Evolutionary conservation across 1,140 invertebrate genomes (phyloP).

Genomic region (Mylabris phalerata): DNA sequence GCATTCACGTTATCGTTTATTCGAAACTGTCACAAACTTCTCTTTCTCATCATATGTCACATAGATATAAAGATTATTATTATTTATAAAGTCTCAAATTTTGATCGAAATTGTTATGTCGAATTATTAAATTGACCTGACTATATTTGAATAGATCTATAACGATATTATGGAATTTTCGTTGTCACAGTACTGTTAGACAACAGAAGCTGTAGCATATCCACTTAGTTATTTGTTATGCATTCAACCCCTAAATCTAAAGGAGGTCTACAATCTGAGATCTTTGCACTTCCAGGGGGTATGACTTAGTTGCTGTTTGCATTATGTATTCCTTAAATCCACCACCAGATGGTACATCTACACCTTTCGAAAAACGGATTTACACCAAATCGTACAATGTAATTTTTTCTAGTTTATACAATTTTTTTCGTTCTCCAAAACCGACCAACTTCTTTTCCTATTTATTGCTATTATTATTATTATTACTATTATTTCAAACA

Average conservation of each 20-base stretch:
- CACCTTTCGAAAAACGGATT: conserved; percentile 36
- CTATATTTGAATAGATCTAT: too few relatives aligned
- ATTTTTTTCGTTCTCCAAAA: too few relatives aligned
- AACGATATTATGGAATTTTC: neutral
- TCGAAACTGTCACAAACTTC: conserved; percentile 14
- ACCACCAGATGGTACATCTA: conserved; percentile 32
- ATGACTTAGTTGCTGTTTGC: conserved; percentile 32
- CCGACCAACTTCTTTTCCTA: too few relatives aligned
- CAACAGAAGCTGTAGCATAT: conserved; percentile 18
- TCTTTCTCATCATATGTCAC: conserved; percentile 10
- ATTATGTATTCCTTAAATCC: conserved; percentile 38
- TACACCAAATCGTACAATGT: conserved; percentile 18
- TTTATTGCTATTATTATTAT: too few relatives aligned
- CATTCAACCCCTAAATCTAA: conserved; percentile 30
- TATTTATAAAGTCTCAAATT: too few relatives aligned
- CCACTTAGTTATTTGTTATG: conserved; percentile 39
- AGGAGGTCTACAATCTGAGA: conserved; percentile 26
- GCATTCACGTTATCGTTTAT: conserved; percentile 17
- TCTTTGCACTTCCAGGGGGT: conserved; percentile 32
- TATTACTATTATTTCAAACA: too few relatives aligned
- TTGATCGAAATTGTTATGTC: too few relatives aligned
- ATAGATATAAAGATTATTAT: neutral
- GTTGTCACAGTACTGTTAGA: conserved; percentile 2
- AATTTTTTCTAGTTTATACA: too few relatives aligned
- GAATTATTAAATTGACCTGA: too few relatives aligned